These are phyloP conservation scores for Lepidostoma basale DNA, from an alignment of 1,140 invertebrate genomes.

Conservation along the genomic window DNA sequence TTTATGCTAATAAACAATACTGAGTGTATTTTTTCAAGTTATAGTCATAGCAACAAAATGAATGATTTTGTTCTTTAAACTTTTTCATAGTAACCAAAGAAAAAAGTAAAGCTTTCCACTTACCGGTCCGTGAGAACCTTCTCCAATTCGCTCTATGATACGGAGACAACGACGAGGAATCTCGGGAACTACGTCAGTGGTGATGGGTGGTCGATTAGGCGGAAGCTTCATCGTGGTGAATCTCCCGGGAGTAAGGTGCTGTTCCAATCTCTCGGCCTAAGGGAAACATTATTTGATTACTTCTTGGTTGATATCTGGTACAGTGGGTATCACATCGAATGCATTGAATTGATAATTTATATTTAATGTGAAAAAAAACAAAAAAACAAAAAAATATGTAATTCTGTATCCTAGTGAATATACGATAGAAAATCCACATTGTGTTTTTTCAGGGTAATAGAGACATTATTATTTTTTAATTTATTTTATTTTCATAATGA, in stretches of 20 bases:
- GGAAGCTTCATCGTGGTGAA: conserved; percentile 68
- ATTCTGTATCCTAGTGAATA: too few species aligned
- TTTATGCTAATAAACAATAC: not conserved
- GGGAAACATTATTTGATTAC: not conserved
- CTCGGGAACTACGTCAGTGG: conserved; percentile 60
- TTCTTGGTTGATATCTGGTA: too few species aligned
- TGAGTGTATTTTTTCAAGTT: not conserved
- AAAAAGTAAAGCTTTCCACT: conserved; percentile 44
- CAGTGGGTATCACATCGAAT: too few species aligned
- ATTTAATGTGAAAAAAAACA: not conserved
- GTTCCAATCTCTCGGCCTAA: conserved; percentile 67
- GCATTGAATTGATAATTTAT: not conserved
- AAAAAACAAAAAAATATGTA: too few species aligned
- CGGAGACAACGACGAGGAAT: conserved; percentile 72
- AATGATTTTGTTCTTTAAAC: too few species aligned
- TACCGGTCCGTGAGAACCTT: conserved; percentile 84
- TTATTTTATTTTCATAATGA: too few species aligned
- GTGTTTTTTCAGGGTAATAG: too few species aligned
- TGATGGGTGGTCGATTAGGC: conserved; percentile 58
- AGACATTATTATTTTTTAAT: too few species aligned
- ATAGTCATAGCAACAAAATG: too few species aligned
- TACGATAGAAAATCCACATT: too few species aligned
- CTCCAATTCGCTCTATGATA: conserved; percentile 80
- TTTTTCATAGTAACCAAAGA: not conserved
- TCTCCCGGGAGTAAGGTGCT: conserved; percentile 62